A percentile compares a stretch with the other conserved stretches of the same genome.
Conservation (phyloP, 2,888 invertebrate species). For the Drosophila cyrtoloma region DNA sequence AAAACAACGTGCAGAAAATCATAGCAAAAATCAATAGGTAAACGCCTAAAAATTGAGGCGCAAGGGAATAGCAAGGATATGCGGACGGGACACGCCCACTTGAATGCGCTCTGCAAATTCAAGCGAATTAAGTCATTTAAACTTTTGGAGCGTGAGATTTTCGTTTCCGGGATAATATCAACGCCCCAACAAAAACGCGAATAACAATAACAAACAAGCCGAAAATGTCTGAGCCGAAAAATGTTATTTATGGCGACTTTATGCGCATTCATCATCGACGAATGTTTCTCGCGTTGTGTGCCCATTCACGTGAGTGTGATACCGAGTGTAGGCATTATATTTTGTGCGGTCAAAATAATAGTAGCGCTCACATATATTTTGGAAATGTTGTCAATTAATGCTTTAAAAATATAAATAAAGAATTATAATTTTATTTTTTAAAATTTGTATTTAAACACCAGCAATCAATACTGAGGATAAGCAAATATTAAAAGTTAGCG, state of each 20-base stretch:
- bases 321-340: slow-evolving; percentile 1
- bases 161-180: slow-evolving; percentile 70
- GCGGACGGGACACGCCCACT: slow-evolving; percentile 33
- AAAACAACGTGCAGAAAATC: slow-evolving; percentile 24
- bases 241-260: slow-evolving; percentile 74
- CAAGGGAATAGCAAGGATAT: slow-evolving; percentile 3
- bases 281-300: slow-evolving; percentile 30
- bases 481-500: not conserved
- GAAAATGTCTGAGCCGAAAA: slow-evolving; percentile 54
- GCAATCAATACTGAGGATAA: not conserved
- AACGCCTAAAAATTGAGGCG: slow-evolving; percentile 39
- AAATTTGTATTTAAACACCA: not conserved
- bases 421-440: too few relatives aligned
- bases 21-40: slow-evolving; percentile 29
- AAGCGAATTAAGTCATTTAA: slow-evolving; percentile 75
- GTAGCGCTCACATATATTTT: not conserved
- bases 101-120: slow-evolving; percentile 39
- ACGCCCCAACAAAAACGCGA: slow-evolving; percentile 26
- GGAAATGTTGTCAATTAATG: not conserved
- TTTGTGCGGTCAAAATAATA: not conserved
- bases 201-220: slow-evolving; percentile 42
- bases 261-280: slow-evolving; percentile 74
- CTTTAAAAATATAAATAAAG: not conserved
- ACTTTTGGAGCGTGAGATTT: slow-evolving; percentile 77
- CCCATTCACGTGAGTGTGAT: slow-evolving; percentile 12